Conservation (phyloP, 1,140 invertebrate species). For the Vanessa tameamea region DNA sequence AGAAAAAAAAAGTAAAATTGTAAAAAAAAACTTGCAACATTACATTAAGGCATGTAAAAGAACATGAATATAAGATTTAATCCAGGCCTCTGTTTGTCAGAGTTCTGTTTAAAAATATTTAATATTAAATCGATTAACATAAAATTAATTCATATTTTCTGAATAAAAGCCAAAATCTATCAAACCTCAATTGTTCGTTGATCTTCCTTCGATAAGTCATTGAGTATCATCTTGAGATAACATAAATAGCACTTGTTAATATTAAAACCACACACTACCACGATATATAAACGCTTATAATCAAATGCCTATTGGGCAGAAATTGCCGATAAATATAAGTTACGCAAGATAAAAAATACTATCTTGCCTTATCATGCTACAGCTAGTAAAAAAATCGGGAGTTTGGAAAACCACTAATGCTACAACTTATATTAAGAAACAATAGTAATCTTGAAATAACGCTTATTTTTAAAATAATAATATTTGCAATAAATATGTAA, state of each 20-base stretch:
- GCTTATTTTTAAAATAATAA: too few relatives aligned
- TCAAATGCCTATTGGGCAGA: constrained; percentile 1
- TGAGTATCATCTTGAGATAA: constrained; percentile 11
- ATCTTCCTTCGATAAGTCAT: constrained; percentile 6
- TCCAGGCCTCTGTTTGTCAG: too few relatives aligned
- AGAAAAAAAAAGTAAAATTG: too few relatives aligned
- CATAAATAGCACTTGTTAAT: neutral
- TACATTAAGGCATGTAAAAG: too few relatives aligned
- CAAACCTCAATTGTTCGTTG: neutral
- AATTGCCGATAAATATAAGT: constrained; percentile 12
- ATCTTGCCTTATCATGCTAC: constrained; percentile 24
- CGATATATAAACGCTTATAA: neutral
- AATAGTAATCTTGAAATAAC: too few relatives aligned
- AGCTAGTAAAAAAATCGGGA: neutral
- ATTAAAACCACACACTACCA: neutral
- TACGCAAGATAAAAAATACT: constrained; percentile 22
- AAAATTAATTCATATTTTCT: too few relatives aligned
- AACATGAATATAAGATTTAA: too few relatives aligned
- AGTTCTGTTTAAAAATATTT: too few relatives aligned
- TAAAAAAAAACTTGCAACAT: too few relatives aligned
- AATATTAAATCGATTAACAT: too few relatives aligned
- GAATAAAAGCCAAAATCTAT: neutral
- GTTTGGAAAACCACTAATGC: neutral
- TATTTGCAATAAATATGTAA: too few relatives aligned
- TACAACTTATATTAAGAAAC: neutral